Evolutionary conservation across 2,888 invertebrate species (phyloP), one percentile per base, ranked within the genome.

Genomic region (Parascotia fuliginaria): DNA sequence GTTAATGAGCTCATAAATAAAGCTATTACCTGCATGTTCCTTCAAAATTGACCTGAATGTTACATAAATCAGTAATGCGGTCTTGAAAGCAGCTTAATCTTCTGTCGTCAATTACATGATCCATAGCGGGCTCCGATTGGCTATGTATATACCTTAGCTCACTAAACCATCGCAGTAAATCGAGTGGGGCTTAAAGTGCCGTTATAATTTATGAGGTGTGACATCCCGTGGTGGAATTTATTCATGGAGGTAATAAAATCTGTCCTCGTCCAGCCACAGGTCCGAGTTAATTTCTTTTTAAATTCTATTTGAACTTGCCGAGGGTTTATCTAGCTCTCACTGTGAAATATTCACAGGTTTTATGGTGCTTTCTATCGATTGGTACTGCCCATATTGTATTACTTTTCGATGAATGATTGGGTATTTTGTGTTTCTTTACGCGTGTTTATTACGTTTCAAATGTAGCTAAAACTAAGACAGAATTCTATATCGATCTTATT

Each of bases 161-260:
- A 70, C 68, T 70, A 70, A 70, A 73, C 70, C 75, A 53, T 64
- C 76, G 75, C 66, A 73, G 75, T 82, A 82, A 79, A 83, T 77
- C 68, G 76, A 66, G 70, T 71, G 77, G 70, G 79, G 75, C 72
- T 79, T 77, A 75, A 78, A 81, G 74, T 76, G 79, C 72, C 81
- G 74, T 78, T 81, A 83, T 85, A 86, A 86, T 84, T 86, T 87
- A 86, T 83, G 85, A 77, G 73, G 73, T 77, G 80, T 70, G 70
- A 70, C 77, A 76, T 81, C 79, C 79, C 57, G 68, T 69, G 75
- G 76, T 67, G 73, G 81, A 88, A 89, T 89, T 87, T 89, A 89
- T 89, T 90, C 90, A 90, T 89, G 82, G 76, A 72, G 65, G 85
- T 89, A 86, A 90, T 89, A 87, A 89, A 90, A 89, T 89, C 87